A percentile compares a stretch with the other conserved stretches of the same genome.
Conservation (phyloP, 2,113 vertebrate species). For the Phocoena phocoena region DNA sequence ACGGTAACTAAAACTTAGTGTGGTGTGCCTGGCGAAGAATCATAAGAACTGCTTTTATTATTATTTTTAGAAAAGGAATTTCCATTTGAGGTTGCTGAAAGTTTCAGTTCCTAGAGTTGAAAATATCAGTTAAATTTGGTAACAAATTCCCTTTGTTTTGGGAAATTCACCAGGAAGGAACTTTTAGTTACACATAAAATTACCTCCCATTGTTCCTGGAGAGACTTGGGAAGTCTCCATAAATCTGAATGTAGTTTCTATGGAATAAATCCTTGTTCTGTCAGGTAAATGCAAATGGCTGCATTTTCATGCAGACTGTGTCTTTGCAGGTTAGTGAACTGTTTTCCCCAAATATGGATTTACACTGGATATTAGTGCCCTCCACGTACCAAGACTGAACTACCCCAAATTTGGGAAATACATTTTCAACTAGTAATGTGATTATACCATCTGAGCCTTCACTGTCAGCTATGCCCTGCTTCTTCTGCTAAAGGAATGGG, state of each 20-base stretch:
- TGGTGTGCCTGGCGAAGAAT: not conserved
- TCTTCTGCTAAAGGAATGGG: not conserved
- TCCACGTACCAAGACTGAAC: not conserved
- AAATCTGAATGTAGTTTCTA: not conserved
- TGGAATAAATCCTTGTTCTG: not conserved
- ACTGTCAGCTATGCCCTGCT: not conserved
- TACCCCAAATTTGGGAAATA: not conserved
- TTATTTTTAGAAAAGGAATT: not conserved
- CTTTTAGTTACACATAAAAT: not conserved
- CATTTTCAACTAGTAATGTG: not conserved
- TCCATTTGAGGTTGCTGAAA: not conserved
- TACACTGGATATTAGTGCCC: not conserved
- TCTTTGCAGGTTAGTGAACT: not conserved
- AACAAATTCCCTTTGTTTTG: not conserved
- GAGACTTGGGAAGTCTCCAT: not conserved
- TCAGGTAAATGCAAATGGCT: not conserved
- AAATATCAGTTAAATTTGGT: not conserved
- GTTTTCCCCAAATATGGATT: not conserved
- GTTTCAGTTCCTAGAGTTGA: conserved; percentile 4
- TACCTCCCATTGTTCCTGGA: not conserved
- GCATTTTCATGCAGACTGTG: not conserved
- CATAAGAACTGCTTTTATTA: not conserved
- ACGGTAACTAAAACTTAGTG: not conserved
- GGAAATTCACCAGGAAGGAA: not conserved
- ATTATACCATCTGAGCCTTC: not conserved